Evolutionary conservation across 1,140 invertebrate species (phyloP).

Genomic region (Heliconius melpomene): DNA sequence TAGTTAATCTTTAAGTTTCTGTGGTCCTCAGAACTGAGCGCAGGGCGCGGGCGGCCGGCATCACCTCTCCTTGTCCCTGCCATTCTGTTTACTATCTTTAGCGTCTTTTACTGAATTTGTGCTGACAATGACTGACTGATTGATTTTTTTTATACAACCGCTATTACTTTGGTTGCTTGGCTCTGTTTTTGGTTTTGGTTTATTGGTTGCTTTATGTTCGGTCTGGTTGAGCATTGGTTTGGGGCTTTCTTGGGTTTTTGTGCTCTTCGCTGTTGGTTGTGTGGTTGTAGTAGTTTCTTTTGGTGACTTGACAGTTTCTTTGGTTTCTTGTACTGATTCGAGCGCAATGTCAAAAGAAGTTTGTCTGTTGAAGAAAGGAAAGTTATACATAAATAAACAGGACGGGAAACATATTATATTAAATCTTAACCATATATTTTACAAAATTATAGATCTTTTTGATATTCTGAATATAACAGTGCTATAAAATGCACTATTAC

Average conservation of each 20-base stretch:
- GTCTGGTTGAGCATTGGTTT: constrained; percentile 10
- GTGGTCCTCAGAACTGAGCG: constrained; percentile 31
- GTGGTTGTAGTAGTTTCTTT: constrained; percentile 30
- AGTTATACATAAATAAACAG: neutral
- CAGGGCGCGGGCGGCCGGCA: constrained; percentile 37
- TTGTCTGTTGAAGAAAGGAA: constrained; percentile 50
- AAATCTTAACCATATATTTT: neutral
- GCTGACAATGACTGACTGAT: constrained; percentile 1
- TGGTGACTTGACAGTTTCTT: constrained; percentile 44
- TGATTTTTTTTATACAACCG: neutral
- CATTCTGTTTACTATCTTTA: constrained; percentile 33
- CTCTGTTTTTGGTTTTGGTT: constrained; percentile 3
- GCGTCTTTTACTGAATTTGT: neutral
- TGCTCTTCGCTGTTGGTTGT: constrained; percentile 21
- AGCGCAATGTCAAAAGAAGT: constrained; percentile 68
- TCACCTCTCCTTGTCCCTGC: constrained; percentile 39
- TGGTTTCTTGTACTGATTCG: constrained; percentile 64
- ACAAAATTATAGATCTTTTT: too few relatives aligned
- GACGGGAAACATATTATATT: neutral
- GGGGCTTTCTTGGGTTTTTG: neutral
- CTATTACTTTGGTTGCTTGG: neutral
- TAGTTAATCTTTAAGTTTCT: neutral
- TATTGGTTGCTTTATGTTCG: constrained; percentile 5
- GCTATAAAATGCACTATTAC: too few relatives aligned
- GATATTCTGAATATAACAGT: too few relatives aligned